A percentile compares a stretch with the other conserved stretches of the same genome.
phyloP scores from a whole-genome alignment of 2,888 invertebrate species.

The Caenorhabditis virilis region DNA sequence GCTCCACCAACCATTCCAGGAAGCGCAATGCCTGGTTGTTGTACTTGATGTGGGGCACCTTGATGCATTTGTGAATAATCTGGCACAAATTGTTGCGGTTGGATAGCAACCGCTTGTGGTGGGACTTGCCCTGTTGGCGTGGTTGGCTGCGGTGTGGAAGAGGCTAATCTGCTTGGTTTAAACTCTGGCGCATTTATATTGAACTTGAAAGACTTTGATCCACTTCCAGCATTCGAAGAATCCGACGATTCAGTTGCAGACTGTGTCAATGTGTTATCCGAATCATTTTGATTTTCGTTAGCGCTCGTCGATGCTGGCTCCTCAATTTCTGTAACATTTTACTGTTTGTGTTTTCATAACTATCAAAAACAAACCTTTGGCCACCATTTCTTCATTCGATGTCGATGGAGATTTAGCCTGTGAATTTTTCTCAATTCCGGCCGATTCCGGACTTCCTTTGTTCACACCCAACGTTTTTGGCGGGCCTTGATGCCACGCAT shows the following conservation, averaged over 20 bases:
- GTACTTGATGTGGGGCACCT: neutral
- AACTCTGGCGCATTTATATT: conserved; percentile 56
- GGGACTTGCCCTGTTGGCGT: neutral
- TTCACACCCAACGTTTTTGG: conserved; percentile 28
- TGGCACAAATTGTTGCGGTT: neutral
- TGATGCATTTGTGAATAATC: neutral
- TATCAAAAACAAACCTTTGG: neutral
- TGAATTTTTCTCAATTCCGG: conserved; percentile 1
- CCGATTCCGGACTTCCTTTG: neutral
- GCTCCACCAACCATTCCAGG: neutral
- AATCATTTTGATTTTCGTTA: neutral
- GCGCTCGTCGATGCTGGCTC: neutral
- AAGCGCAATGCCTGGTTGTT: neutral
- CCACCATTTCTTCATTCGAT: neutral
- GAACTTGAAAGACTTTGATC: conserved; percentile 53
- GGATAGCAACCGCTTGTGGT: neutral
- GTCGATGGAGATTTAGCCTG: neutral
- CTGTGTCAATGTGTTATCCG: neutral
- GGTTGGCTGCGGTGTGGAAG: too few species aligned
- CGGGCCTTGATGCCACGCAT: conserved; percentile 48
- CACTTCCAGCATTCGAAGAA: conserved; percentile 11
- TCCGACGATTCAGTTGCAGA: neutral
- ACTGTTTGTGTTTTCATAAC: neutral
- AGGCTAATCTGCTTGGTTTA: too few species aligned
- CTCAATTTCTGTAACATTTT: neutral